phyloP scores from a whole-genome alignment of 2,113 vertebrate species.

The Hirundichthys speculiger region DNA sequence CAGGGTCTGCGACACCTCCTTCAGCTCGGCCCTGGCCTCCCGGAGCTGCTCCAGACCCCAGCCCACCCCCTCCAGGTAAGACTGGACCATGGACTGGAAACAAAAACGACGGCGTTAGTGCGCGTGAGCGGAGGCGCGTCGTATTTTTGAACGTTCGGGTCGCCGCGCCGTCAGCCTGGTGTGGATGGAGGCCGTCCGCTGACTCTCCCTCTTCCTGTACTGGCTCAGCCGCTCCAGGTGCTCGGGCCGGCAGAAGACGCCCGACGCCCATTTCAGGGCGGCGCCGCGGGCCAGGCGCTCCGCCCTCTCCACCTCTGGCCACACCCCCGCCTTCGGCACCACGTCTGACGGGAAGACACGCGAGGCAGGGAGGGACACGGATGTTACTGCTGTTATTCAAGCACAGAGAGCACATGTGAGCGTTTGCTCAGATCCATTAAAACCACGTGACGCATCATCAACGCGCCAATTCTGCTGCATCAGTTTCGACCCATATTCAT shows the following conservation, averaged over 20 bases:
- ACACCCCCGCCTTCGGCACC: conserved; percentile 57
- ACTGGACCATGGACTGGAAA: conserved; percentile 90
- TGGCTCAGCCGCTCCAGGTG: conserved; percentile 88
- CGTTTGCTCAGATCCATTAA: too few relatives aligned
- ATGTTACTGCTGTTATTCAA: too few relatives aligned
- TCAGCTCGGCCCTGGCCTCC: conserved; percentile 81
- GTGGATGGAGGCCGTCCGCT: conserved; percentile 91
- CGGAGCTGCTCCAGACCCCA: conserved; percentile 88
- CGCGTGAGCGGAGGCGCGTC: neutral
- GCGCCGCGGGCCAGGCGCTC: conserved; percentile 91
- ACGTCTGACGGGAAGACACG: conserved; percentile 6
- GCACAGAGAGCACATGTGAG: too few relatives aligned
- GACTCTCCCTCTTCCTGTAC: conserved; percentile 90
- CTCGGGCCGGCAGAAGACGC: conserved; percentile 90
- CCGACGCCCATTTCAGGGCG: conserved; percentile 96
- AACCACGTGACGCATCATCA: too few relatives aligned
- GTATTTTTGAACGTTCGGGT: neutral
- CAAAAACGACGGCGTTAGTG: too few relatives aligned
- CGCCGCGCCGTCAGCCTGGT: conserved; percentile 89
- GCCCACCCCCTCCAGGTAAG: conserved; percentile 92
- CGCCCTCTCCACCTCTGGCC: conserved; percentile 86
- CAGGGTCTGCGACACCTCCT: conserved; percentile 80
- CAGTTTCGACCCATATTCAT: too few relatives aligned
- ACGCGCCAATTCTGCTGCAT: too few relatives aligned
- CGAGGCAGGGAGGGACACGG: neutral